Base-by-base conservation (phyloP, 1,140 invertebrate genomes). In the Sycophila sp. region DNA sequence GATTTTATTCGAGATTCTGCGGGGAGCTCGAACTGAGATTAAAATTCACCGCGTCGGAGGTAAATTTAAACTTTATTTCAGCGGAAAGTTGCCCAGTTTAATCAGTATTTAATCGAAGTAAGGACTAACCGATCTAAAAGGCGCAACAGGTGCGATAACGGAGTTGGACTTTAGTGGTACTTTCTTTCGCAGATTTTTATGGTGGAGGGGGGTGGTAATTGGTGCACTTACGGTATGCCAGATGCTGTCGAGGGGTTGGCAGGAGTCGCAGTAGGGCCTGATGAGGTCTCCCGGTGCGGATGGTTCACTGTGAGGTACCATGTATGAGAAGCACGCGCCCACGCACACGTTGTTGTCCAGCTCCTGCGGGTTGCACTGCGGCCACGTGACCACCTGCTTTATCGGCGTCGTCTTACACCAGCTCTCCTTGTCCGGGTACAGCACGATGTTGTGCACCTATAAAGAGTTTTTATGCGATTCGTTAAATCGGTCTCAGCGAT, bases 341-440 rank as follows among this genome's bases (percentile, higher is more conserved):
- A 91, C 90, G 74, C 91, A 92, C 3, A 92, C 90, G 73, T 90
- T 90, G 80, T 92, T 92, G 72, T 91, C 89, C 66, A 92, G 87
- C 75, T 90, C 90, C 72, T 89, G 84, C 0, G 89, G 87, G 28
- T 88, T 87, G 73, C 89, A 91, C 36, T 89, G 88, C 3, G 89
- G 87, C 76, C 87, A 87, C 15, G 89, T 87, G 22, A 92, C 87
- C 5, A 91, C 88, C 79, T 92, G 90, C 74, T 90, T 89, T 63
- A 92, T 91, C 4, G 88, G 87, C 15, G 89, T 91, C 6, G 89
- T 90, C 75, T 90, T 89, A 77, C 91, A 91, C 90, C 90, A 91
- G n/a, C 90, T 91, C 74, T 91, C 89, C 73, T 90, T 90, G 75
- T 91, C 89, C 2, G 90, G 90, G 74, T 91, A 91, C 11, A 91